These are phyloP conservation scores for Semicossyphus pulcher DNA, from an alignment of 2,113 vertebrate species.

Conservation along the genomic window DNA sequence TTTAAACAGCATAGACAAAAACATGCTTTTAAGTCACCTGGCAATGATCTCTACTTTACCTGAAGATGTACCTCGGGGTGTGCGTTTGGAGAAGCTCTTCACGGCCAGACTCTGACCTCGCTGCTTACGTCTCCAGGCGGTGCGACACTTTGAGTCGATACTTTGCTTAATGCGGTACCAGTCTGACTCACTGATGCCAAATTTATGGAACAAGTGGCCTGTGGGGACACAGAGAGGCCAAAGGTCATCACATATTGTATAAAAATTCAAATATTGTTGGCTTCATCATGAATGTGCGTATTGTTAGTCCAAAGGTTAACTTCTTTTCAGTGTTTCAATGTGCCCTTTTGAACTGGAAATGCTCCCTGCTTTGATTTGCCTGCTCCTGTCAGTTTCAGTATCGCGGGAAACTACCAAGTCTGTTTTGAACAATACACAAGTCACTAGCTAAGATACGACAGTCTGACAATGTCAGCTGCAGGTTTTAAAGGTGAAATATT, in stretches of 20 bases:
- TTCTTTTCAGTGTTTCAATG: background rate
- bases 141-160: conserved; percentile 98
- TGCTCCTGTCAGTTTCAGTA: background rate
- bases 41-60: conserved; percentile 42
- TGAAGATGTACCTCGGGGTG: conserved; percentile 83
- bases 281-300: background rate
- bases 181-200: conserved; percentile 94
- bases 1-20: background rate
- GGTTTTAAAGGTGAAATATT: no score
- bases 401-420: background rate
- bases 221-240: conserved; percentile 21
- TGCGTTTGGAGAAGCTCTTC: conserved; percentile 96
- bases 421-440: no score
- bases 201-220: conserved; percentile 98
- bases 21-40: background rate
- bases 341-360: background rate
- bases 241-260: background rate
- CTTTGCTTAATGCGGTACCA: conserved; percentile 99
- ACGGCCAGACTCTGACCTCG: conserved; percentile 96
- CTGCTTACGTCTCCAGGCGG: conserved; percentile 97
- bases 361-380: background rate
- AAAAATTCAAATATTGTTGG: background rate
- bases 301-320: background rate
- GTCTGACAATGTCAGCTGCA: no score
- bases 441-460: no score